phyloP scores from a whole-genome alignment of 2,113 vertebrate genomes.

The Panthera leo region DNA sequence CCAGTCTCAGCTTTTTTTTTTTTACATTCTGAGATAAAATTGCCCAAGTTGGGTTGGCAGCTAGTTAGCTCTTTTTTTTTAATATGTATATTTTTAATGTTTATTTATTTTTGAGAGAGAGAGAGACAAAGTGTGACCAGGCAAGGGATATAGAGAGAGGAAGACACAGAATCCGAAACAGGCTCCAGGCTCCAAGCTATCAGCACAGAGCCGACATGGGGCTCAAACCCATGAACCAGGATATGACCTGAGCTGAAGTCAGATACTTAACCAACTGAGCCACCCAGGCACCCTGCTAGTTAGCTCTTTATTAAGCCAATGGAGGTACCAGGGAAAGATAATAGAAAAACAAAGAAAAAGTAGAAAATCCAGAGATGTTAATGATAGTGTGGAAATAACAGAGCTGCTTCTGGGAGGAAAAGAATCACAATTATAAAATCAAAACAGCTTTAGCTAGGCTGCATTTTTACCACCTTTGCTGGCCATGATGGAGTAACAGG shows the following conservation, averaged over 20 bases:
- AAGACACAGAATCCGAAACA: no score
- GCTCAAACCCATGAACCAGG: no score
- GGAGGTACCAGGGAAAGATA: background rate
- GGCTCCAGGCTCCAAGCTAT: no score
- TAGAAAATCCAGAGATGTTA: background rate
- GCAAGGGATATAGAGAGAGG: no score
- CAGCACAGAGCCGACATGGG: no score
- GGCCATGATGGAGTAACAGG: background rate
- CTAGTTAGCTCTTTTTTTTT: background rate
- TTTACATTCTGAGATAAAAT: background rate
- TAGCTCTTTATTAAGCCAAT: background rate
- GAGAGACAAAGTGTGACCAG: no score
- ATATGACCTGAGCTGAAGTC: no score
- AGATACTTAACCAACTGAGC: no score
- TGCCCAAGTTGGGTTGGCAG: background rate
- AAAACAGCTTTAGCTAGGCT: background rate
- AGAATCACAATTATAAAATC: background rate
- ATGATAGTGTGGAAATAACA: background rate
- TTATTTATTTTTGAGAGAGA: no score
- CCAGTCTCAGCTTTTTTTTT: background rate
- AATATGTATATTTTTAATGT: no score
- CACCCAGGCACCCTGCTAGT: background rate
- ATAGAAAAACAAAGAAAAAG: background rate
- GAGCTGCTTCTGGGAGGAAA: background rate
- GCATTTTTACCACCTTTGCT: background rate